These are phyloP conservation scores for Corythornis vintsioides DNA, from an alignment of 2,113 vertebrate species.

Conservation along the genomic window DNA sequence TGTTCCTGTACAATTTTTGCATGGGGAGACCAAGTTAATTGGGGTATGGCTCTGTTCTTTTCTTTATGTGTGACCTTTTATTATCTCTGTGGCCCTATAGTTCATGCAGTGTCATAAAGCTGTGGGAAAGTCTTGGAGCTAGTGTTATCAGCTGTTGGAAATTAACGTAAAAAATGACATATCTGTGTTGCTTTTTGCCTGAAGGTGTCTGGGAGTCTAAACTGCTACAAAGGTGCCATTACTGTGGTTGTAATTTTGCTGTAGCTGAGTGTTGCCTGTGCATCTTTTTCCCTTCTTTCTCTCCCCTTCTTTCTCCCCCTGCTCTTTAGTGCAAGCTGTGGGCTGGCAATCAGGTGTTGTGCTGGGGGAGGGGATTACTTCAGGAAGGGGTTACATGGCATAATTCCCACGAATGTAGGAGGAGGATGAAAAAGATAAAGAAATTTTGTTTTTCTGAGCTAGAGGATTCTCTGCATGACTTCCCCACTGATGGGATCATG, in stretches of 20 bases:
- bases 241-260: conserved; percentile 28
- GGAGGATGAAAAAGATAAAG: conserved; percentile 81
- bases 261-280: conserved; percentile 42
- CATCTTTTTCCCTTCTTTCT: conserved; percentile 35
- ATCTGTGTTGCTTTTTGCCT: conserved; percentile 59
- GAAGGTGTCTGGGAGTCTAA: conserved; percentile 55
- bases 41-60: conserved; percentile 78
- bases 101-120: conserved; percentile 72
- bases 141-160: conserved; percentile 68
- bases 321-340: conserved; percentile 19
- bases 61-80: conserved; percentile 76
- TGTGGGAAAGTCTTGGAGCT: conserved; percentile 64
- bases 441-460: conserved; percentile 82
- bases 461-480: conserved; percentile 84
- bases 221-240: conserved; percentile 56
- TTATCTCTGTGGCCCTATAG: conserved; percentile 69
- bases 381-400: conserved; percentile 63
- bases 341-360: conserved; percentile 72
- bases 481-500: conserved; percentile 86
- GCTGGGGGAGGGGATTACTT: conserved; percentile 41
- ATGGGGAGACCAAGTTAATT: conserved; percentile 77
- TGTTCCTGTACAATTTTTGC: conserved; percentile 74
- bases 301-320: not conserved
- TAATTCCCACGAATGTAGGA: conserved; percentile 81
- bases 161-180: conserved; percentile 60